Percentiles rank a stretch among this genome's conserved stretches.
Conservation (phyloP, 1,140 invertebrate genomes). For the Drosophila sp. region DNA sequence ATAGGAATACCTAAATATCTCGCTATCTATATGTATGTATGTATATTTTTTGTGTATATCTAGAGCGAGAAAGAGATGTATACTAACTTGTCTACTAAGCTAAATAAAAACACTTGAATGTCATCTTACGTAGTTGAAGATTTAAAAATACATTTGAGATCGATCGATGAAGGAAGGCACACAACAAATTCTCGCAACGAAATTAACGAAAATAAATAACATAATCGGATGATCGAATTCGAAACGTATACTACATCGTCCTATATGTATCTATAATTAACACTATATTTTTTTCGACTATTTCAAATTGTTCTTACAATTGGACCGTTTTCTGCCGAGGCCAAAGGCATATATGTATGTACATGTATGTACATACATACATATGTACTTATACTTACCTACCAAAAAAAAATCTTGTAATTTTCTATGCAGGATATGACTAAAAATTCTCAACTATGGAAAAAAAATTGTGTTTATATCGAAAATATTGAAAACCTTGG, state of each 20-base stretch:
- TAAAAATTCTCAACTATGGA: background rate
- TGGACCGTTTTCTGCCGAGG: background rate
- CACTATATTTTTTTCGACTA: background rate
- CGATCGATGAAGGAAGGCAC: slow-evolving; percentile 48
- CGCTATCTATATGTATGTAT: slow-evolving; percentile 36
- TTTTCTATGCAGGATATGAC: background rate
- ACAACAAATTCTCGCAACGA: slow-evolving; percentile 1
- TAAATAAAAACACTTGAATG: slow-evolving; percentile 80
- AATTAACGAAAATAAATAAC: slow-evolving; percentile 18
- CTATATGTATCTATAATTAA: slow-evolving; percentile 10
- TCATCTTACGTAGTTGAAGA: slow-evolving; percentile 75
- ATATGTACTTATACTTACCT: too few relatives aligned
- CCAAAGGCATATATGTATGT: too few relatives aligned
- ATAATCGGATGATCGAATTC: slow-evolving; percentile 51
- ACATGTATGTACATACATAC: too few relatives aligned
- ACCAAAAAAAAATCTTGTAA: background rate
- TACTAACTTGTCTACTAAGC: slow-evolving; percentile 60
- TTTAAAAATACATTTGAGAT: slow-evolving; percentile 75
- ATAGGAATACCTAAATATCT: slow-evolving; percentile 49
- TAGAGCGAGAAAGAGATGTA: slow-evolving; percentile 4
- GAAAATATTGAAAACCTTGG: slow-evolving; percentile 12
- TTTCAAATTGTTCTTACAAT: background rate
- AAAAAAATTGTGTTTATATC: slow-evolving; percentile 2
- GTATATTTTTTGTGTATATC: slow-evolving; percentile 20
- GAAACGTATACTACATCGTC: slow-evolving; percentile 1